Evolutionary conservation across 2,797 vertebrate genomes (phyloP).

Genomic region (Epinephelus malabaricus): DNA sequence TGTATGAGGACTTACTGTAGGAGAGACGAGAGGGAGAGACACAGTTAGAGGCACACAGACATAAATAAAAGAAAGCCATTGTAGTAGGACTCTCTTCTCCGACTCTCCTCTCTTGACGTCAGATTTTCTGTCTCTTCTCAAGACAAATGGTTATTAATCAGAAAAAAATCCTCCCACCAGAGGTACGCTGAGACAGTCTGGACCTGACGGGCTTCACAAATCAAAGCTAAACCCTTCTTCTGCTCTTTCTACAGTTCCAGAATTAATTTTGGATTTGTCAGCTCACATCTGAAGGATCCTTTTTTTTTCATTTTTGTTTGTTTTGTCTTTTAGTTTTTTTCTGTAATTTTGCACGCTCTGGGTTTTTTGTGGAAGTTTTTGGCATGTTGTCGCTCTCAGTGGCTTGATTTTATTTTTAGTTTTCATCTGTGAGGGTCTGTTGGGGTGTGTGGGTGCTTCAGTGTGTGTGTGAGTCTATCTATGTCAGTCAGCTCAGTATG

Average conservation of each 20-base stretch:
- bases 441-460: neutral
- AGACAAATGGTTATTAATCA: slow-evolving; percentile 76
- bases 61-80: slow-evolving; percentile 47
- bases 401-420: slow-evolving; percentile 40
- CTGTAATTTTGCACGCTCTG: neutral
- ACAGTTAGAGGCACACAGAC: slow-evolving; percentile 23
- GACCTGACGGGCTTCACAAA: slow-evolving; percentile 65
- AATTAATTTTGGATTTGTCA: slow-evolving; percentile 51
- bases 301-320: slow-evolving; percentile 5
- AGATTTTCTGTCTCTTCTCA: slow-evolving; percentile 43
- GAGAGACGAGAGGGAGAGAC: slow-evolving; percentile 2
- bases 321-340: neutral
- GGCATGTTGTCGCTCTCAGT: slow-evolving; percentile 4
- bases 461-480: slow-evolving; percentile 7
- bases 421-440: slow-evolving; percentile 40
- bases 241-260: slow-evolving; percentile 43
- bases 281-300: slow-evolving; percentile 30
- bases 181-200: slow-evolving; percentile 43
- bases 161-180: slow-evolving; percentile 55
- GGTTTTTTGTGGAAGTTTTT: slow-evolving; percentile 38
- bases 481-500: slow-evolving; percentile 39
- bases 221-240: slow-evolving; percentile 66
- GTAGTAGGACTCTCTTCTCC: slow-evolving; percentile 33
- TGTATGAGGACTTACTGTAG: slow-evolving; percentile 19
- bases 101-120: slow-evolving; percentile 27